Conservation (phyloP, 2,113 vertebrate genomes). For the Lutjanus erythropterus region DNA sequence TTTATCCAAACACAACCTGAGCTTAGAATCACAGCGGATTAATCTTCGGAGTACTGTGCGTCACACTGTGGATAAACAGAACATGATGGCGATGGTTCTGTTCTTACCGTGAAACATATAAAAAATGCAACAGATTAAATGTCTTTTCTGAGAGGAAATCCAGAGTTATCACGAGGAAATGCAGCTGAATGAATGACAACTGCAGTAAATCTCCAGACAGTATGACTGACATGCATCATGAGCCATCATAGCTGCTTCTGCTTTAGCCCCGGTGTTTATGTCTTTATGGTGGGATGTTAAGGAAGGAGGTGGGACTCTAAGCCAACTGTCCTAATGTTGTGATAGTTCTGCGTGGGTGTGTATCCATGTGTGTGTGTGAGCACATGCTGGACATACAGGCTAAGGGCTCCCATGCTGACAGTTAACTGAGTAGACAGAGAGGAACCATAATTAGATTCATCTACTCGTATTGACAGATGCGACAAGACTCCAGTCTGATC, state of each 20-base stretch:
- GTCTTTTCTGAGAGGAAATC: neutral
- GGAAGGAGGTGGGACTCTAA: conserved; percentile 74
- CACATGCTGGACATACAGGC: conserved; percentile 45
- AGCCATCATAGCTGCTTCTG: conserved; percentile 10
- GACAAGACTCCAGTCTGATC: conserved; percentile 71
- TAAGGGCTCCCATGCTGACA: conserved; percentile 81
- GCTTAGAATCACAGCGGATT: neutral
- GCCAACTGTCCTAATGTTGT: conserved; percentile 68
- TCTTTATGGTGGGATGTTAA: conserved; percentile 60
- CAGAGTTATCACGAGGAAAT: neutral
- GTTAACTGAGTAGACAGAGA: conserved; percentile 77
- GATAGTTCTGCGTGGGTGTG: conserved; percentile 41
- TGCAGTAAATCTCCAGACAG: neutral
- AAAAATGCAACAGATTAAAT: neutral
- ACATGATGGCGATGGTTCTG: neutral
- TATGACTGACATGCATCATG: neutral
- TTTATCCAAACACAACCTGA: neutral
- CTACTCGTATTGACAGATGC: conserved; percentile 78
- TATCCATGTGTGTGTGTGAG: conserved; percentile 28
- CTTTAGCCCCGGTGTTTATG: conserved; percentile 33
- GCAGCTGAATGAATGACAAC: neutral
- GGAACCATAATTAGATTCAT: conserved; percentile 84
- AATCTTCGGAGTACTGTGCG: neutral
- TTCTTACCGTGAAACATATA: neutral
- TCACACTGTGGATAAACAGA: neutral